Percentiles rank a stretch among this genome's conserved stretches.
Evolutionary conservation across 2,888 invertebrate species (phyloP).

Genomic region (Platycheirus albimanus): DNA sequence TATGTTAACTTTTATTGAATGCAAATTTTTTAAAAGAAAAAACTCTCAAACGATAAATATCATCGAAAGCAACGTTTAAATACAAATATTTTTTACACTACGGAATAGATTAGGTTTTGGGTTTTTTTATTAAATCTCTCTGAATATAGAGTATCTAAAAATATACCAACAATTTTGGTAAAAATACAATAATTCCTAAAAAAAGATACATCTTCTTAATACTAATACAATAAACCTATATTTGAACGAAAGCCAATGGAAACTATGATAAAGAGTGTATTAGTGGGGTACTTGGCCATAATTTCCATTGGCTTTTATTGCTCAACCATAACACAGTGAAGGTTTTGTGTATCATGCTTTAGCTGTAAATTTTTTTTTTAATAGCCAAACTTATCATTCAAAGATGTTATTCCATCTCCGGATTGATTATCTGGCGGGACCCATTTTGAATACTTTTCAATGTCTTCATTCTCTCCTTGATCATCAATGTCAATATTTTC

Average conservation of each 20-base stretch:
- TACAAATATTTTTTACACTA: neutral
- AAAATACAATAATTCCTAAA: neutral
- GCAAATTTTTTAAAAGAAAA: neutral
- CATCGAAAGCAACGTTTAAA: neutral
- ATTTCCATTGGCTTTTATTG: slow-evolving; percentile 4
- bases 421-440: slow-evolving; percentile 89
- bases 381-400: slow-evolving; percentile 91
- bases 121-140: neutral
- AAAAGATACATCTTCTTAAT: neutral
- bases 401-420: slow-evolving; percentile 89
- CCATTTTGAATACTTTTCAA: slow-evolving; percentile 90
- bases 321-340: slow-evolving; percentile 1
- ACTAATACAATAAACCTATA: slow-evolving; percentile 2
- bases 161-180: neutral
- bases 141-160: slow-evolving; percentile 1
- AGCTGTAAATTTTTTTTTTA: slow-evolving; percentile 80
- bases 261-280: neutral
- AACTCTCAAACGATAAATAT: neutral
- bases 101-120: slow-evolving; percentile 5
- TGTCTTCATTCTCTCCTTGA: slow-evolving; percentile 83
- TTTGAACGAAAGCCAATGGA: slow-evolving; percentile 6
- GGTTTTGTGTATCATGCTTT: neutral
- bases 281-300: no score
- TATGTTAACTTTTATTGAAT: neutral
- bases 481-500: slow-evolving; percentile 82